Percentiles rank a stretch among this genome's conserved stretches.
Conservation (phyloP, 2,113 vertebrate species). For the Scophthalmus maximus region DNA sequence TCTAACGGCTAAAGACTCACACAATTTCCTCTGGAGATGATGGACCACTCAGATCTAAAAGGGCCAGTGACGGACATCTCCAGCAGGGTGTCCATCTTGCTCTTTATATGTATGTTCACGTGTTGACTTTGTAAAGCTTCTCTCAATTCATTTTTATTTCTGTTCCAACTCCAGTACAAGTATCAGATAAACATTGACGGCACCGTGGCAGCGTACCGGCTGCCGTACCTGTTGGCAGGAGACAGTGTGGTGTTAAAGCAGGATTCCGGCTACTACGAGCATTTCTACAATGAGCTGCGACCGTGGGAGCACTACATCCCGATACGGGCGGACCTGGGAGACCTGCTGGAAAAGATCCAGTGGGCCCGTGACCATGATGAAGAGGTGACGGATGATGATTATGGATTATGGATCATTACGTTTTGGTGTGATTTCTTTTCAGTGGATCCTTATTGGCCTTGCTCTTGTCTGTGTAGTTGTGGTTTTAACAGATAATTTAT, state of each 20-base stretch:
- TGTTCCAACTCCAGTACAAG: slow-evolving; percentile 86
- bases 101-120: no score
- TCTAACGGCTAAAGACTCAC: not conserved
- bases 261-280: slow-evolving; percentile 95
- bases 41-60: no score
- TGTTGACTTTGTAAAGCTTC: not conserved
- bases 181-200: slow-evolving; percentile 98
- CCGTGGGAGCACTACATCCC: slow-evolving; percentile 97
- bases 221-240: slow-evolving; percentile 94
- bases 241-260: slow-evolving; percentile 97
- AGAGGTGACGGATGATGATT: slow-evolving; percentile 86
- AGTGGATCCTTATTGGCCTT: not conserved
- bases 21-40: no score
- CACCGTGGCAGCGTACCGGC: slow-evolving; percentile 94
- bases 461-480: not conserved
- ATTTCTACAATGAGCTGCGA: slow-evolving; percentile 92
- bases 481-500: no score
- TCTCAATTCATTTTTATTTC: not conserved
- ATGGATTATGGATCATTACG: not conserved
- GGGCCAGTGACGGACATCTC: not conserved
- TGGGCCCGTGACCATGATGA: slow-evolving; percentile 95
- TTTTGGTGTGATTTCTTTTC: not conserved
- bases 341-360: slow-evolving; percentile 92
- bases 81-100: not conserved
- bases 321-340: slow-evolving; percentile 90